Evolutionary conservation across 2,888 invertebrate genomes (phyloP), one percentile per base, ranked within the genome.

Genomic region (Cyclophora punctaria): DNA sequence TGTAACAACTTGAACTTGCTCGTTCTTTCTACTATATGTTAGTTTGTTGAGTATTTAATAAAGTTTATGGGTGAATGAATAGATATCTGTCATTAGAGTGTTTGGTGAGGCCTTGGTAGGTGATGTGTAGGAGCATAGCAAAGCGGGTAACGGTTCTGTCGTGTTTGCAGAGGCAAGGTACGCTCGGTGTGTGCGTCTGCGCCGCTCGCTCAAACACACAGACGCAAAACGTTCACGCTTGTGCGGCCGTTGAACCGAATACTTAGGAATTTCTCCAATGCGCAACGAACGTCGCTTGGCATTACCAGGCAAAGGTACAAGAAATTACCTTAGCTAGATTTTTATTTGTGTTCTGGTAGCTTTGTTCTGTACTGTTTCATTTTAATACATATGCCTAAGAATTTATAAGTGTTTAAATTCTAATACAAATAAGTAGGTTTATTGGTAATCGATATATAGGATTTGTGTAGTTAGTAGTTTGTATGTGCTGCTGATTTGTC

Each of bases 161-260:
- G 80, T 81, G 84, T 84, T 85, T 83, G 86, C 81, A 73, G 82
- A 81, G 81, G 75, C 78, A 71, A 67, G 69, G 65, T 68, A 69
- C 62, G 37, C 5, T 5, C 60, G 63, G 67, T 60, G 67, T 64
- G 68, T 75, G 85, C 80, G 84, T 83, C 84, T 77, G 85, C 78
- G 71, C 59, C 75, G 71, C 73, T 70, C 65, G 69, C 74, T 69
- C 70, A 76, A 71, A 69, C 80, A 80, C 79, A 76, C 78, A 75
- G 66, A 61, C 78, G 71, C 70, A 69, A 63, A 63, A 66, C 72
- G 76, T 70, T 76, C 74, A 76, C 79, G 77, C 78, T 71, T 71
- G 76, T 71, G 82, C 85, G 87, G 87, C 83, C 86, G 77, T 87
- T 87, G 87, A 88, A 87, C 87, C 85, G 84, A 82, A 83, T 80